Base-by-base conservation (phyloP, 2,797 vertebrate genomes). In the Anguilla obscura region DNA sequence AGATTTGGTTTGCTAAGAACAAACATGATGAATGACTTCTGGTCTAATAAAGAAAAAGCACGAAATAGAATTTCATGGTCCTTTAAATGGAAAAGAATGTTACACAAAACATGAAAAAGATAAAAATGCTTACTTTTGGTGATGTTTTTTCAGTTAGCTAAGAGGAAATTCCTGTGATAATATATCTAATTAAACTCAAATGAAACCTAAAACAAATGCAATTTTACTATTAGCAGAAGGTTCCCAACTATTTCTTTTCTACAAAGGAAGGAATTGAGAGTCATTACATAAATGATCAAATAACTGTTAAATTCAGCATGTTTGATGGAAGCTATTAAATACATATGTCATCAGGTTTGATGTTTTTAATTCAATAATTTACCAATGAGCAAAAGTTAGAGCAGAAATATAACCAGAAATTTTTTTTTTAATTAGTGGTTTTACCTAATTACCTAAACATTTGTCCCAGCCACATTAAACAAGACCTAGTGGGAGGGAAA, bases 91-190 rank as follows among this genome's bases (percentile, higher is more conserved):
- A 58, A 90, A 87, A 86, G 86, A 88, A 86, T 83, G 79, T 48
- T 80, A 48, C 33, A 40, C 4, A 45, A 80, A 45, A 48, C 36
- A 48, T 45, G 7, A n/a, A 50, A n/a, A 76, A 40, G 14, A 54
- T 24, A 88, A 69, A 84, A 87, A 89, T 87, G 85, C 74, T 88
- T 87, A 85, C 85, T 85, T 30, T 87, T 85, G 40, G 87, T 56
- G 45, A 66, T 89, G 88, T 87, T 71, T 86, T 82, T 79, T 6
- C 30, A 85, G 84, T 79, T 76, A 84, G 84, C 69, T 58, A 69
- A 90, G 88, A 50, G 82, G 58, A 91, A 88, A 90, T 52, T 0
- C 63, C 85, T 84, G 14, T 90, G 86, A 58, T 85, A 88, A 66
- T 85, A 14, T 12, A 86, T 66, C 83, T 83, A 76, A 45, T 50